Evolutionary conservation across 2,797 vertebrate genomes (phyloP).

Genomic region (Ctenochaetus hawaiiensis): DNA sequence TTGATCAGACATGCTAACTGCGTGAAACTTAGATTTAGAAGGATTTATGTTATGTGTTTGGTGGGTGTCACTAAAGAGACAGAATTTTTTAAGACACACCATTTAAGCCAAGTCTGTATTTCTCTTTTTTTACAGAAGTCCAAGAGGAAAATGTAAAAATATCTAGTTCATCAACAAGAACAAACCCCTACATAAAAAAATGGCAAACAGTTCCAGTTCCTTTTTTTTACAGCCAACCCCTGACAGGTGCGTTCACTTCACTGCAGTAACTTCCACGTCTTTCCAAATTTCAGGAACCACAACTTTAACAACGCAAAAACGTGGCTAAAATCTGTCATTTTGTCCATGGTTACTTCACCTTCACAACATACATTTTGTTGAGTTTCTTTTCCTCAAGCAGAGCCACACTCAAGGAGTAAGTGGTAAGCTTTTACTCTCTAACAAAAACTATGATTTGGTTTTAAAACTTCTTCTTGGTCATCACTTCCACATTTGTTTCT

Average conservation of each 20-base stretch:
- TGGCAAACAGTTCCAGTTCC: conserved; percentile 28
- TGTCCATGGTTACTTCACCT: neutral
- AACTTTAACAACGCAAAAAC: conserved; percentile 28
- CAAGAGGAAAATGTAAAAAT: neutral
- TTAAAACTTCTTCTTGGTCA: neutral
- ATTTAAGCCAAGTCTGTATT: neutral
- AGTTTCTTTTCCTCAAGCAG: conserved; percentile 13
- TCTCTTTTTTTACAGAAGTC: neutral
- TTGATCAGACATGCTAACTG: conserved; percentile 33
- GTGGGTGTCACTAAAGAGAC: neutral
- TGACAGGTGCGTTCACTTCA: conserved; percentile 46
- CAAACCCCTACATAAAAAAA: neutral
- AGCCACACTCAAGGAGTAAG: neutral
- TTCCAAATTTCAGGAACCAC: conserved; percentile 26
- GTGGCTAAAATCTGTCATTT: conserved; percentile 19
- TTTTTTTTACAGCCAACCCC: conserved; percentile 34
- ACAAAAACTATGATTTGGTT: neutral
- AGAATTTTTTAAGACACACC: neutral
- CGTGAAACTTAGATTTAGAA: neutral
- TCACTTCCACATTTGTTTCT: neutral
- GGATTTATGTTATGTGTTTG: neutral
- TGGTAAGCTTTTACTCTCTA: neutral
- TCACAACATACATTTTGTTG: neutral
- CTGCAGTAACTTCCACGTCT: conserved; percentile 27
- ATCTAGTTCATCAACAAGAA: neutral